Evolutionary conservation across 37 sponge, comb jelly and placozoan genomes (phyloP).

Genomic region (Beroe ovata): DNA sequence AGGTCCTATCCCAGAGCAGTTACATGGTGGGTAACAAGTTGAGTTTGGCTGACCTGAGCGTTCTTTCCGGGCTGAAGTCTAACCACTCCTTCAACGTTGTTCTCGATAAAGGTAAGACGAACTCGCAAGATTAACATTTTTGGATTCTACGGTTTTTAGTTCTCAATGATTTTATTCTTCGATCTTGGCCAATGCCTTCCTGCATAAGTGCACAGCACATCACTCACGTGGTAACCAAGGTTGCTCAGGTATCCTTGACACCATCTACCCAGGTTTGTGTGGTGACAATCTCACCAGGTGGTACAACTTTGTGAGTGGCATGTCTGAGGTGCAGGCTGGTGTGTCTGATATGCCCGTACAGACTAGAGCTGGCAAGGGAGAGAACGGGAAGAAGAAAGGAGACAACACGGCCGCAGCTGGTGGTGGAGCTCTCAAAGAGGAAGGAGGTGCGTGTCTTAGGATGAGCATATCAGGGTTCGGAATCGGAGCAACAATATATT

Average conservation of each 20-base stretch:
- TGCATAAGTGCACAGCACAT: too few species aligned
- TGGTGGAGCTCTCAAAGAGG: constrained; percentile 34
- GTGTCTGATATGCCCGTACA: constrained; percentile 40
- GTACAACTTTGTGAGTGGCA: not conserved
- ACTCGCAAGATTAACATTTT: too few species aligned
- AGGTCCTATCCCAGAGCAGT: constrained; percentile 24
- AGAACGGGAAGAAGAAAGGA: not conserved
- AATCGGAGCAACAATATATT: too few species aligned
- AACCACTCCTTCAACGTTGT: constrained; percentile 51
- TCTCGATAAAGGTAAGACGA: not conserved
- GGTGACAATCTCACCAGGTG: constrained; percentile 8
- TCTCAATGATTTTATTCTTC: too few species aligned
- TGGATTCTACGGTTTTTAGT: too few species aligned
- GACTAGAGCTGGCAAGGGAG: not conserved
- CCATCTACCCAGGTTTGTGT: constrained; percentile 4
- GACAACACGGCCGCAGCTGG: not conserved
- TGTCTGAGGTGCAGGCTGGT: not conserved
- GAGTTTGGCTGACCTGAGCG: constrained; percentile 41
- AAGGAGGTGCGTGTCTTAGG: too few species aligned
- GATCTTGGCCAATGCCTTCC: too few species aligned
- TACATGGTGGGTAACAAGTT: constrained; percentile 25
- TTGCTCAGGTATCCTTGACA: too few species aligned
- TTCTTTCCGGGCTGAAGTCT: constrained; percentile 20
- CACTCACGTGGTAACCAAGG: too few species aligned
- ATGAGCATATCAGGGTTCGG: too few species aligned